Percentiles rank a stretch among this genome's conserved stretches.
Conservation (phyloP, 2,888 invertebrate genomes). For the Cheilosia soror region DNA sequence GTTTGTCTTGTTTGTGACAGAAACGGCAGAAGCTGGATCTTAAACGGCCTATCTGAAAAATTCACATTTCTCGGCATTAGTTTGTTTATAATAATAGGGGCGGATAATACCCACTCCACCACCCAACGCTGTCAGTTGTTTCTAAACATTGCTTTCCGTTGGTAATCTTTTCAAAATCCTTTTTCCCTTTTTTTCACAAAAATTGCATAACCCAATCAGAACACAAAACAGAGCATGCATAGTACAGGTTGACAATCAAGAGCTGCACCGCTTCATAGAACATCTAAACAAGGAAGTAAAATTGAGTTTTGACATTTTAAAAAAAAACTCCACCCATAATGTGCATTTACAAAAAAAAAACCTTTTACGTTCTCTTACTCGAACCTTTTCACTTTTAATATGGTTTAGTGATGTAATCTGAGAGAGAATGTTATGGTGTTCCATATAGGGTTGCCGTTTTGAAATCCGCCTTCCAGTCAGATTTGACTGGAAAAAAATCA, state of each 20-base stretch:
- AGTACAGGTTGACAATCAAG: not conserved
- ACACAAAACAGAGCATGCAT: not conserved
- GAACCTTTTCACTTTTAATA: too few species aligned
- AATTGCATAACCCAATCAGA: slow-evolving; percentile 1
- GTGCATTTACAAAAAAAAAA: not conserved
- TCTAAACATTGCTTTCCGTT: too few species aligned
- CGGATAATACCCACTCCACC: too few species aligned
- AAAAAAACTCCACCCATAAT: not conserved
- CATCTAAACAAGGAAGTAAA: slow-evolving; percentile 11
- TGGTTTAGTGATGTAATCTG: not conserved
- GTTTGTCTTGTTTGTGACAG: too few species aligned
- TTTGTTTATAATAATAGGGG: too few species aligned
- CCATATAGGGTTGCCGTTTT: too few species aligned
- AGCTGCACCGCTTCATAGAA: not conserved
- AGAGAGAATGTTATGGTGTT: not conserved
- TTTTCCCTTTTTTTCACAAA: not conserved
- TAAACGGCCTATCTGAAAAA: too few species aligned
- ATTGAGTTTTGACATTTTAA: slow-evolving; percentile 1
- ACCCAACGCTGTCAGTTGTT: too few species aligned
- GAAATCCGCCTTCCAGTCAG: too few species aligned
- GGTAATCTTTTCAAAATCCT: not conserved
- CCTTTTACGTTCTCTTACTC: not conserved
- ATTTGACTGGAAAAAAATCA: too few species aligned
- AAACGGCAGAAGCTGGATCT: too few species aligned
- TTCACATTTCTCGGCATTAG: too few species aligned